These are phyloP conservation scores for Oostethus manadensis DNA, from an alignment of 2,113 vertebrate species.

Conservation along the genomic window DNA sequence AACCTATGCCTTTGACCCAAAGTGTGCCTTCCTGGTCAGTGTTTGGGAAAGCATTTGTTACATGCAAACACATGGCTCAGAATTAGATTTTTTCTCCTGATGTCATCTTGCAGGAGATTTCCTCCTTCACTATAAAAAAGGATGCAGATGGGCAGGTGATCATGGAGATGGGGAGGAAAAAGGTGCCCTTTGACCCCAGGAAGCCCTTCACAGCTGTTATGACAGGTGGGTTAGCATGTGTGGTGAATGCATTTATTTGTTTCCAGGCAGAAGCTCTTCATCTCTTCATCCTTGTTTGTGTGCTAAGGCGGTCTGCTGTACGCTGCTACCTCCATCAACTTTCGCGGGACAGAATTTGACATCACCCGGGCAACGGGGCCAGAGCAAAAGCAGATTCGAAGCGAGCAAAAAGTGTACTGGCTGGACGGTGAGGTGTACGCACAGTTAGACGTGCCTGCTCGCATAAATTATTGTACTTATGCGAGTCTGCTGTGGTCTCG, in stretches of 20 bases:
- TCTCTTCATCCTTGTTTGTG: not conserved
- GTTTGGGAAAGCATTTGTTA: not conserved
- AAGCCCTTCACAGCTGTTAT: conserved; percentile 83
- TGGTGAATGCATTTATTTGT: not conserved
- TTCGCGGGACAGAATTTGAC: conserved; percentile 80
- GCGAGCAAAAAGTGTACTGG: conserved; percentile 78
- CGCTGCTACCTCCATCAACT: conserved; percentile 83
- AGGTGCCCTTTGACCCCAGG: conserved; percentile 84
- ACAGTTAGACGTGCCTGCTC: not conserved
- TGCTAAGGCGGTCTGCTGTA: conserved; percentile 75
- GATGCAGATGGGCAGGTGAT: conserved; percentile 55
- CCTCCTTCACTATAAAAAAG: conserved; percentile 73
- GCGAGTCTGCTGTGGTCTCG: not conserved
- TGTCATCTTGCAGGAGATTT: conserved; percentile 65
- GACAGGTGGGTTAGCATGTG: conserved; percentile 64
- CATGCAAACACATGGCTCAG: not conserved
- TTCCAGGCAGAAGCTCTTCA: not conserved
- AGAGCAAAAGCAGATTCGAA: conserved; percentile 77
- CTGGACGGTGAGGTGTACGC: conserved; percentile 74
- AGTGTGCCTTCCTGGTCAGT: conserved; percentile 83
- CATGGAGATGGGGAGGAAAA: conserved; percentile 81
- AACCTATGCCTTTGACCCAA: conserved; percentile 85
- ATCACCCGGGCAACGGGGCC: conserved; percentile 79
- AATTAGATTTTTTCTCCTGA: not conserved
- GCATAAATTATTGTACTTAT: not conserved